phyloP scores from a whole-genome alignment of 2,113 vertebrate genomes.

The Elachura formosa region DNA sequence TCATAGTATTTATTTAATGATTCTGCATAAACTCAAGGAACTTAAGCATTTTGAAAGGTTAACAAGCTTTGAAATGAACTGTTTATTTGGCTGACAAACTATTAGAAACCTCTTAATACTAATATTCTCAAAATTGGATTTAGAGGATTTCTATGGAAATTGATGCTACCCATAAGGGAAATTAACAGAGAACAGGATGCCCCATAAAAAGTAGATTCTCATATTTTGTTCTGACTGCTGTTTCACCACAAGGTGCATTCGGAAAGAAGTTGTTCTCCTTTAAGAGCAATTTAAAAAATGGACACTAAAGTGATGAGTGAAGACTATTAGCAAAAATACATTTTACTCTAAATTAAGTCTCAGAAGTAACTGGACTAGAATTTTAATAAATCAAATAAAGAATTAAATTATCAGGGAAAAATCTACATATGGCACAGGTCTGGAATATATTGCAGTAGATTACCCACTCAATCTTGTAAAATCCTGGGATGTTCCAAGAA shows the following conservation, averaged over 20 bases:
- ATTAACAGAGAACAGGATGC: background rate
- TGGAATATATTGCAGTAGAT: background rate
- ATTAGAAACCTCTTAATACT: background rate
- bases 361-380: background rate
- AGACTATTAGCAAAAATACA: background rate
- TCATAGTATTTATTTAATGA: background rate
- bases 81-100: background rate
- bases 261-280: background rate
- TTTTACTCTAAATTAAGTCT: background rate
- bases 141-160: background rate
- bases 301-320: background rate
- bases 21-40: background rate
- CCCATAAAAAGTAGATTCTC: background rate
- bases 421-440: background rate
- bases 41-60: background rate
- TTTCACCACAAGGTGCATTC: background rate
- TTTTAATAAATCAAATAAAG: background rate
- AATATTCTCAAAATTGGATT: background rate
- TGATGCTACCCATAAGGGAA: background rate
- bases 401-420: background rate
- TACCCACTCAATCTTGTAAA: background rate
- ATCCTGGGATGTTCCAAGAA: background rate
- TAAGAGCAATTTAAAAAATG: background rate
- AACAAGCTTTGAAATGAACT: background rate
- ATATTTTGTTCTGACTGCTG: background rate